Conservation (phyloP, 2,888 invertebrate species). For the Athrips mouffetella region DNA sequence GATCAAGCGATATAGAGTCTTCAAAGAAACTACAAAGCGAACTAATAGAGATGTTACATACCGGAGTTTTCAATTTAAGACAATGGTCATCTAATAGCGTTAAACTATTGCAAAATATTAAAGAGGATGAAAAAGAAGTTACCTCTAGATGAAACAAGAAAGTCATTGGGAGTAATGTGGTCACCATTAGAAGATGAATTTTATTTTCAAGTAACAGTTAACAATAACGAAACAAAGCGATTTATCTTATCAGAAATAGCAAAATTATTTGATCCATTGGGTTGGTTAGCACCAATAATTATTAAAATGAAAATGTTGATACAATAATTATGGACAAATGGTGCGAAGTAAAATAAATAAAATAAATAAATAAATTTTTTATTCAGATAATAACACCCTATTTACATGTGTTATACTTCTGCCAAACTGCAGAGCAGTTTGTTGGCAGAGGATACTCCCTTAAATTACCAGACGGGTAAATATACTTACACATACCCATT, state of each 20-base stretch:
- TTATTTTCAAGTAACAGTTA: background rate
- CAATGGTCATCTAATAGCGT: conserved; percentile 20
- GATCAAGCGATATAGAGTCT: background rate
- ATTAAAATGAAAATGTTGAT: conserved; percentile 3
- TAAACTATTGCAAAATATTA: background rate
- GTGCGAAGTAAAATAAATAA: too few species aligned
- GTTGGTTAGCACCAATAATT: conserved; percentile 3
- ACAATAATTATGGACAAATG: background rate
- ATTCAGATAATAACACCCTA: too few species aligned
- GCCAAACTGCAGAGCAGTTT: too few species aligned
- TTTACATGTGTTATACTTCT: too few species aligned
- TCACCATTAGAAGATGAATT: too few species aligned
- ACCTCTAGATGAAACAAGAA: background rate
- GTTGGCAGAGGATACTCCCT: too few species aligned
- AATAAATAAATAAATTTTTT: too few species aligned
- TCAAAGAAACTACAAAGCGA: conserved; percentile 5
- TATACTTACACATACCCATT: too few species aligned
- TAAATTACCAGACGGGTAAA: too few species aligned
- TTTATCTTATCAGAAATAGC: conserved; percentile 9
- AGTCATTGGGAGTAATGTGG: too few species aligned
- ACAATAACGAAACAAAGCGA: background rate
- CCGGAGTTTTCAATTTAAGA: conserved; percentile 23
- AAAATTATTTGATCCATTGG: conserved; percentile 12
- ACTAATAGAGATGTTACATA: conserved; percentile 14
- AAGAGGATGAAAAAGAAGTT: background rate